Percentiles rank a stretch among this genome's conserved stretches.
These are phyloP conservation scores for Xestoiulus laeticollis DNA, from an alignment of 2,888 invertebrate genomes.

Conservation along the genomic window DNA sequence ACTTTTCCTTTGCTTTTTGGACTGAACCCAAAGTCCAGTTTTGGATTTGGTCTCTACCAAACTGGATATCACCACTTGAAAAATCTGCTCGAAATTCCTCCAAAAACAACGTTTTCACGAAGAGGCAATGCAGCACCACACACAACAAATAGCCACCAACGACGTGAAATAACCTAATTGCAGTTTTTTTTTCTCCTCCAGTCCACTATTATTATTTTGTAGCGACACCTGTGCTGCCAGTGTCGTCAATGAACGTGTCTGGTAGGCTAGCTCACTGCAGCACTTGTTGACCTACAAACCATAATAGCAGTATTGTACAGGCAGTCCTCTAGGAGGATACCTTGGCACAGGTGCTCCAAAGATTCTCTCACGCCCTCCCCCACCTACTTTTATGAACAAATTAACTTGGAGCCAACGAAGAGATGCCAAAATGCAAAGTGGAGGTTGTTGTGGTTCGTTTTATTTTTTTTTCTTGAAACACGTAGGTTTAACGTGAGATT, in stretches of 20 bases:
- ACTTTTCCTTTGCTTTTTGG: background rate
- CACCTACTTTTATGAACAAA: constrained; percentile 33
- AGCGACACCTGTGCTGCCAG: constrained; percentile 33
- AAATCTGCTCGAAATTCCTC: background rate
- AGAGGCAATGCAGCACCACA: background rate
- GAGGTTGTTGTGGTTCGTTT: constrained; percentile 16
- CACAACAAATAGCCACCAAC: background rate
- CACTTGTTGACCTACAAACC: constrained; percentile 29
- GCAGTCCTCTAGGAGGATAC: constrained; percentile 12
- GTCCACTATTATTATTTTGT: background rate
- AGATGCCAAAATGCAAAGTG: constrained; percentile 39
- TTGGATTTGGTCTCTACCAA: background rate
- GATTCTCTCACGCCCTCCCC: constrained; percentile 42
- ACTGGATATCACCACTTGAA: background rate
- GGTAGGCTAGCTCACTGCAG: background rate
- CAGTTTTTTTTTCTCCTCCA: background rate
- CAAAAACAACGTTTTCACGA: background rate
- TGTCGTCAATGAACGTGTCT: constrained; percentile 39
- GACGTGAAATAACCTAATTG: constrained; percentile 27
- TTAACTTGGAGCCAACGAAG: background rate
- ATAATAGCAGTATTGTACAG: background rate
- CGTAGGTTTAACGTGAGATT: background rate
- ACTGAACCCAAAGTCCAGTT: background rate
- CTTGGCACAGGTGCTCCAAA: background rate
- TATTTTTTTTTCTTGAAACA: background rate